Base-by-base conservation (phyloP, 2,113 vertebrate species). In the Poicephalus meyeri region DNA sequence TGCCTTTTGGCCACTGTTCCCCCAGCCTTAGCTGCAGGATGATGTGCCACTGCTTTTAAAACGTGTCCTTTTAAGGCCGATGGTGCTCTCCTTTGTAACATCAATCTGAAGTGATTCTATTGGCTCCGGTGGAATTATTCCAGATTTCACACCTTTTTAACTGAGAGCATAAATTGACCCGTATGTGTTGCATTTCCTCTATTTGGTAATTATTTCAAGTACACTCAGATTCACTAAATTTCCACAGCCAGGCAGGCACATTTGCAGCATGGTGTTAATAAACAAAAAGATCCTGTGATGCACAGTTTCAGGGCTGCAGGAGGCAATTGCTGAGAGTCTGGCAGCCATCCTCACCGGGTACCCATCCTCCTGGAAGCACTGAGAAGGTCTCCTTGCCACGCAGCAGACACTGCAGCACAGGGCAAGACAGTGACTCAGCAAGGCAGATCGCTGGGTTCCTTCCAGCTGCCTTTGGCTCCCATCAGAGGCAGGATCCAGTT, bases 131-230 rank as follows among this genome's bases (percentile, higher is more conserved):
- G 95, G 96, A 96, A 94, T 95, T 96, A 95, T 94, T 96, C 96
- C 95, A 94, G 95, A 93, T 92, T 96, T 97, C 96, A 96, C 95
- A 95, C 95, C 96, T 93, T 94, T 97, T 95, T 96, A 96, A 94
- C 93, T 89, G 95, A 96, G 88, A 96, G 86, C 95, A 96, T 89
- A 96, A 93, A 94, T 94, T 94, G 96, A 96, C 95, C 96, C 42
- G 78, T 80, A 94, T 85, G 96, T 95, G 95, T 96, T 95, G 95
- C 95, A 97, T 97, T 97, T 97, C 93, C 96, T 97, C 93, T 92
- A 3, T 92, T 94, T 86, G 95, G 95, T 91, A 84, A 96, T 95
- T 96, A 96, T 81, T 96, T 95, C 88, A 93, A 96, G 96, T 80
- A 10, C 49, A 3, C 84, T 91, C 83, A 28, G 92, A 79, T 91